These are phyloP conservation scores for Gallinago undulata DNA, from an alignment of 2,113 vertebrate species.

Conservation along the genomic window DNA sequence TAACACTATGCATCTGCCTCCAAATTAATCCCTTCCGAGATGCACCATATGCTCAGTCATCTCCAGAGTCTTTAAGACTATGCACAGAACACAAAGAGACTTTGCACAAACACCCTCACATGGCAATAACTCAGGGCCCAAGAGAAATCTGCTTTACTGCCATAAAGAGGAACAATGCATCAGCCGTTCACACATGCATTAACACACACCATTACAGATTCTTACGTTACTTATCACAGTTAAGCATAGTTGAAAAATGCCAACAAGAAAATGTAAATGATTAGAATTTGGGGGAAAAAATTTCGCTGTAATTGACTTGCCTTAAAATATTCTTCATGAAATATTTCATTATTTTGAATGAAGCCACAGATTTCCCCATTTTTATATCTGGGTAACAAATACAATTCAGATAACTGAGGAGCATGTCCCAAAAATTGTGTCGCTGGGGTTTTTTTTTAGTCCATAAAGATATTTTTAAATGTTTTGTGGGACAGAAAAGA, in stretches of 20 bases:
- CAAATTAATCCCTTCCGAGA: not conserved
- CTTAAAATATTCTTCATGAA: not conserved
- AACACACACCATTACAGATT: not conserved
- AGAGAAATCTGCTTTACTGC: not conserved
- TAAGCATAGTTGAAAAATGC: not conserved
- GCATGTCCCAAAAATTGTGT: not conserved
- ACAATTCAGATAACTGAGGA: not conserved
- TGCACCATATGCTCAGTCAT: not conserved
- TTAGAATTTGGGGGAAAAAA: not conserved
- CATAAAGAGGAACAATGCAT: rapidly evolving
- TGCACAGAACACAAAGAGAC: not conserved
- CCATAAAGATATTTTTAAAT: not conserved
- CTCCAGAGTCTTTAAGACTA: not conserved
- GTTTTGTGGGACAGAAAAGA: not conserved
- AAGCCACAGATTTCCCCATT: not conserved
- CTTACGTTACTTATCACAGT: rapidly evolving
- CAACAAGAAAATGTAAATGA: not conserved
- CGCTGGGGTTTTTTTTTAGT: not conserved
- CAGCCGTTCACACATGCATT: not conserved
- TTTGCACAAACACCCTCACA: not conserved
- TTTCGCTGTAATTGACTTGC: not conserved
- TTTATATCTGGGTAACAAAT: not conserved
- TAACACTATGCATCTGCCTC: not conserved
- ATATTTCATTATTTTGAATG: not conserved
- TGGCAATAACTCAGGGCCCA: rapidly evolving